These are phyloP conservation scores for Muntiacus reevesi DNA, from an alignment of 2,113 vertebrate genomes.

Conservation along the genomic window DNA sequence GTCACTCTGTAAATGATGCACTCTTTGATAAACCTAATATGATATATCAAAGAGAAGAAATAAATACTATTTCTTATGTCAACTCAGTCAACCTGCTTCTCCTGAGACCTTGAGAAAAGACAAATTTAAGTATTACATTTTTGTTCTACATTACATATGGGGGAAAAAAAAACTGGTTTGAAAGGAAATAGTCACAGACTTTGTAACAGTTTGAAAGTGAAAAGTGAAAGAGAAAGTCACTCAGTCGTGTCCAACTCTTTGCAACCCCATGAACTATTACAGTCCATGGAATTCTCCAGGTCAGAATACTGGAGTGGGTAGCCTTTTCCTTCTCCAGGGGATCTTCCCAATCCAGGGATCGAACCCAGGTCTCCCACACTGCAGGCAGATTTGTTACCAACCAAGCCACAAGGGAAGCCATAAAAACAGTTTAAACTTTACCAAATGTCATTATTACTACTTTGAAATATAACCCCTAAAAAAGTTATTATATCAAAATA, in stretches of 20 bases:
- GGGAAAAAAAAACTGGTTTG: neutral
- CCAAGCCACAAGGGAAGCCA: neutral
- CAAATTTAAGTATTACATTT: neutral
- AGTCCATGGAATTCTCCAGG: neutral
- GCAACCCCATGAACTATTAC: neutral
- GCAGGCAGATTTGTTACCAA: neutral
- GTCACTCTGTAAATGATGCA: constrained; percentile 67
- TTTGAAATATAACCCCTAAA: neutral
- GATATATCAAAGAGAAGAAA: constrained; percentile 59
- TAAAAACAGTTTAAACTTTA: neutral
- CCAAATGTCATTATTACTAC: neutral
- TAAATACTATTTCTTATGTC: constrained; percentile 45
- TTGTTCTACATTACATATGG: neutral
- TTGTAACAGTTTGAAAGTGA: neutral
- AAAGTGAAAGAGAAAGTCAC: neutral
- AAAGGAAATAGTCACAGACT: neutral
- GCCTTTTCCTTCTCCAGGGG: neutral
- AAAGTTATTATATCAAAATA: neutral
- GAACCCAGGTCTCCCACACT: neutral
- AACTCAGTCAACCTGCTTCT: neutral
- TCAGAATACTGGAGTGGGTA: neutral
- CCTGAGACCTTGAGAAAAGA: neutral
- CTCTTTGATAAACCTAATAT: constrained; percentile 62
- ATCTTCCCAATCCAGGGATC: neutral
- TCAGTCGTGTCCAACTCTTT: neutral